Base-by-base conservation (phyloP, 1,140 invertebrate species). In the Neoseiulus cucumeris region DNA sequence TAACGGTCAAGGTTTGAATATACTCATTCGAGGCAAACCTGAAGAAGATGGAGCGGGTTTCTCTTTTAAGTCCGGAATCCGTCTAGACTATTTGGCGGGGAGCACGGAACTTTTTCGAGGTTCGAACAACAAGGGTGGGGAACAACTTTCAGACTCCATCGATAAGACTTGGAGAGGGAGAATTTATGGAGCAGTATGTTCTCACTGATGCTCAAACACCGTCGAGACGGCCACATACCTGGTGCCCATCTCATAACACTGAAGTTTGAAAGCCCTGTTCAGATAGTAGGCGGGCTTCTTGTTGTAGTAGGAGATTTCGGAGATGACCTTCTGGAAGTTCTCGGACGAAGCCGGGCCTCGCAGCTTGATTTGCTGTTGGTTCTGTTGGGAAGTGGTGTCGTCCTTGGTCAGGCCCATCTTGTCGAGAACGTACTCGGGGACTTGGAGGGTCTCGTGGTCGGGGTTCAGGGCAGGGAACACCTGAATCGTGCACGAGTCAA, bases 21-120 rank as follows among this genome's bases (percentile, higher is more conserved):
- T 93, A 92, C 78, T 94, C 89, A 76, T 94, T 93, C 75, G 88
- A 93, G 64, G 86, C 86, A 76, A 93, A 94, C 20, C 91, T 80
- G 0, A 87, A 89, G 33, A 25, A 9, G 9, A 39, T 39, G 4
- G 9, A 39, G n/a, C n/a, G n/a, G n/a, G n/a, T n/a, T n/a, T n/a
- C n/a, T n/a, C n/a, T n/a, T n/a, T n/a, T n/a, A n/a, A n/a, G n/a
- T n/a, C n/a, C n/a, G n/a, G n/a, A n/a, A n/a, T n/a, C n/a, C n/a
- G n/a, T n/a, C n/a, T n/a, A n/a, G n/a, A n/a, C n/a, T n/a, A n/a
- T n/a, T n/a, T n/a, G n/a, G n/a, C n/a, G n/a, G n/a, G n/a, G n/a
- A n/a, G n/a, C n/a, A n/a, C n/a, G n/a, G n/a, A n/a, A n/a, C n/a
- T n/a, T n/a, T n/a, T n/a, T n/a, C n/a, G n/a, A n/a, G n/a, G n/a